Conservation (phyloP, 1,140 invertebrate species). For the Temnothorax nylanderi region DNA sequence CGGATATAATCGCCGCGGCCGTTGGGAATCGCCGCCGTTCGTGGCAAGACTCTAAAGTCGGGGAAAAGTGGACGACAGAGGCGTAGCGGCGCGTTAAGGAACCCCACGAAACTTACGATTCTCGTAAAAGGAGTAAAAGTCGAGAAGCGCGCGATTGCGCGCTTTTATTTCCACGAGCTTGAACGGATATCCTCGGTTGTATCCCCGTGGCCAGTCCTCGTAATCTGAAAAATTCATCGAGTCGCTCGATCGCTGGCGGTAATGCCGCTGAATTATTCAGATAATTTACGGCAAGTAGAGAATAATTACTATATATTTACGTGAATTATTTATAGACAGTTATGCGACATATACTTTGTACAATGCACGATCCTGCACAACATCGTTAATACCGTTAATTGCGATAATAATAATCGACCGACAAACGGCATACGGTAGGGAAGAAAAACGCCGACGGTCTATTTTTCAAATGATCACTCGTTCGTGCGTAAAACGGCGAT, state of each 20-base stretch:
- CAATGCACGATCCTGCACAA: not conserved
- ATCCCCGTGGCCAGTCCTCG: not conserved
- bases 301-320: not conserved
- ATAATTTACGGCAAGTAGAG: not conserved
- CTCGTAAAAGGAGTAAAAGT: not conserved
- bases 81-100: constrained; percentile 5
- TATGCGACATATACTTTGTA: constrained; percentile 6
- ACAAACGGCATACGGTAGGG: not conserved
- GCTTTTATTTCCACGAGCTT: not conserved
- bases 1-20: constrained; percentile 1
- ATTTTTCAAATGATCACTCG: not conserved
- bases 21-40: constrained; percentile 17
- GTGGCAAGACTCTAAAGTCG: constrained; percentile 17
- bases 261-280: constrained; percentile 28
- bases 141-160: not conserved
- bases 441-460: not conserved
- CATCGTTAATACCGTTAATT: constrained; percentile 7
- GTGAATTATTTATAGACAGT: constrained; percentile 34
- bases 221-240: constrained; percentile 15
- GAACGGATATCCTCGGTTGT: not conserved
- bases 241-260: not conserved
- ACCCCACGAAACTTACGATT: not conserved
- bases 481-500: not conserved
- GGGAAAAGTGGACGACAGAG: constrained; percentile 22
- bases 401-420: not conserved